Base-by-base conservation (phyloP, 2,797 vertebrate genomes). In the Pipistrellus nathusii region DNA sequence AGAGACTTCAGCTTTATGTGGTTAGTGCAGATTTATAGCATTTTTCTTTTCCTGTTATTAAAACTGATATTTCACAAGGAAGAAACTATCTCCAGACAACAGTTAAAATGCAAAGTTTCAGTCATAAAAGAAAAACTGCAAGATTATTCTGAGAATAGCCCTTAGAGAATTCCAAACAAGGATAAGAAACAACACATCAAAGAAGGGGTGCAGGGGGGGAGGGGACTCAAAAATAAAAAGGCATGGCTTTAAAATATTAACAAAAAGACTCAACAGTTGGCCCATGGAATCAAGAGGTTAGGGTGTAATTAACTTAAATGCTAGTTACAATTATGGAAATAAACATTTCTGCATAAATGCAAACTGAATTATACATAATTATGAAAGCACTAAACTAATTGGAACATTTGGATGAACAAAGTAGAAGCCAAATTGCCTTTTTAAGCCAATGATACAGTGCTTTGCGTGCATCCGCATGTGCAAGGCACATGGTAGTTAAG, bases 101-200 rank as follows among this genome's bases (percentile, higher is more conserved):
- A 98, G 98, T 99, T 99, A 99, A 99, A 99, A 99, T 99, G 98
- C 99, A 99, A 99, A 99, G 98, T 99, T 99, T 98, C 98, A 97
- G 96, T 98, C 99, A 99, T 99, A 98, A 99, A 99, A 99, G 99
- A 98, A 99, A 99, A 99, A 98, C 97, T 97, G 98, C 95, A 97
- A 97, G 98, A 99, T 99, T 98, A 99, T 99, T 99, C 99, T 97
- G 97, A 98, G 97, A 98, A 97, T 98, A 98, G 98, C 98, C 99
- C 98, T 96, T 96, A 76, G 98, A 99, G 99, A 98, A 98, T 95
- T 97, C 98, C 98, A 98, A 98, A 97, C 98, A 98, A 98, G 98
- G 98, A 97, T 98, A 98, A 98, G 98, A 98, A 99, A 98, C 98
- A 99, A 99, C 98, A 99, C 98, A 99, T 99, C 99, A 99, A 99